Base-by-base conservation (phyloP, 2,797 vertebrate species). In the Sebastes hubbsi region DNA sequence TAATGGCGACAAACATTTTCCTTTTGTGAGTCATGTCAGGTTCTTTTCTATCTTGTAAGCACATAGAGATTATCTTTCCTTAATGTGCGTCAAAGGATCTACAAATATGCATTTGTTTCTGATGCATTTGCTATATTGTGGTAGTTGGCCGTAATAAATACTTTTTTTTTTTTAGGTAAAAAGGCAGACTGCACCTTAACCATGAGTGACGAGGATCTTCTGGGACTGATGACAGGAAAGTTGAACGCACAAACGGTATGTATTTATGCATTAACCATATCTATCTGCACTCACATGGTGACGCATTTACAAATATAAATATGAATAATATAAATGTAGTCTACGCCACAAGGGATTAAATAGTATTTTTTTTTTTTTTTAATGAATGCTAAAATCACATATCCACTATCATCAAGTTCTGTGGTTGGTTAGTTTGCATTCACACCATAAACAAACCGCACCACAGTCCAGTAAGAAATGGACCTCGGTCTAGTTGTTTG, bases 171-270 rank as follows among this genome's bases (percentile, higher is more conserved):
- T 65, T 22, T 3, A 99, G 98, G 94, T 86, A 95, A 96, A 93
- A 97, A 97, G 87, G 95, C 97, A 0, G 98, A 99, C 87, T 99
- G 98, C 77, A 98, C 96, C 2, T 94, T 99, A 68, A 87, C 96
- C 22, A 96, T 98, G 94, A 93, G 95, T 29, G 98, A 99, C 25
- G 29, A 90, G 0, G 97, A 99, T 83, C 93, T 99, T 49, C 82
- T 97, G 77, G 94, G 96, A 55, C 42, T 99, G 90, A 98, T 99
- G 98, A 99, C 97, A 0, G 98, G 98, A 65, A 96, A 96, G 91
- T 91, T 99, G 93, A 98, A 99, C 80, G 95, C 98, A 83, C 97
- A 98, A 89, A 97, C 92, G 68, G 97, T 99, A 96, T 77, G 58
- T 20, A 13, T 7, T 30, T 8, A 13, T 18, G 3, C 49, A 18